A percentile compares a stretch with the other conserved stretches of the same genome.
These are phyloP conservation scores for Drosophila kikkawai DNA, from an alignment of 1,140 invertebrate species.

Conservation along the genomic window DNA sequence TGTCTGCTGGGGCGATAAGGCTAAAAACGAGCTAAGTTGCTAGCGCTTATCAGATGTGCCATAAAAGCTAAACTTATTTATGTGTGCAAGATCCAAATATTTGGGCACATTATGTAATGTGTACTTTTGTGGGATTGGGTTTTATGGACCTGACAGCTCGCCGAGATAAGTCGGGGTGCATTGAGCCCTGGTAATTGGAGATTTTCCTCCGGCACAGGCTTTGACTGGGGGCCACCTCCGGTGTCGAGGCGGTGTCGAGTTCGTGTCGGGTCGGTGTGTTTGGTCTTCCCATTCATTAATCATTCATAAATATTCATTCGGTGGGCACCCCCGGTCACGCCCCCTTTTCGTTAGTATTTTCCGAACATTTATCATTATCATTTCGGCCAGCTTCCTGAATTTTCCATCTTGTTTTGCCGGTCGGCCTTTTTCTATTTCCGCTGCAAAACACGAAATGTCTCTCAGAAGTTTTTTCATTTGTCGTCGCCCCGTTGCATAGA, in stretches of 20 bases:
- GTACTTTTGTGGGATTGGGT: conserved; percentile 7
- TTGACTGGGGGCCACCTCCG: conserved; percentile 19
- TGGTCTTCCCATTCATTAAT: conserved; percentile 62
- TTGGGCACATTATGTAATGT: conserved; percentile 62
- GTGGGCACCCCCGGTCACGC: conserved; percentile 28
- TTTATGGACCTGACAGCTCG: conserved; percentile 6
- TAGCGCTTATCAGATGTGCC: conserved; percentile 55
- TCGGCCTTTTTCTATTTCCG: conserved; percentile 62
- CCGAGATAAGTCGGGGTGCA: conserved; percentile 39
- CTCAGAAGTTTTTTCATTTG: conserved; percentile 32
- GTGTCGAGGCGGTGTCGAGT: background rate
- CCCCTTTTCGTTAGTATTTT: conserved; percentile 18
- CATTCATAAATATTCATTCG: conserved; percentile 74
- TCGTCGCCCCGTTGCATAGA: conserved; percentile 35
- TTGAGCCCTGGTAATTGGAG: conserved; percentile 51
- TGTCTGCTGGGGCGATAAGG: conserved; percentile 47
- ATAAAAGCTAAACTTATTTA: conserved; percentile 62
- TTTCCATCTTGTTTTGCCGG: conserved; percentile 47
- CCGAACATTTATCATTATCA: conserved; percentile 74
- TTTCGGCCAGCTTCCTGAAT: conserved; percentile 58
- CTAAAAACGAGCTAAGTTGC: conserved; percentile 30
- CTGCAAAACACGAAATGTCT: conserved; percentile 45
- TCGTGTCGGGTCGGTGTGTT: background rate
- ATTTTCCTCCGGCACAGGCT: conserved; percentile 20
- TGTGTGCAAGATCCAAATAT: conserved; percentile 65